A percentile compares a stretch with the other conserved stretches of the same genome.
Evolutionary conservation across 2,888 invertebrate species (phyloP).

Genomic region (Trypoxylon attenuatum): DNA sequence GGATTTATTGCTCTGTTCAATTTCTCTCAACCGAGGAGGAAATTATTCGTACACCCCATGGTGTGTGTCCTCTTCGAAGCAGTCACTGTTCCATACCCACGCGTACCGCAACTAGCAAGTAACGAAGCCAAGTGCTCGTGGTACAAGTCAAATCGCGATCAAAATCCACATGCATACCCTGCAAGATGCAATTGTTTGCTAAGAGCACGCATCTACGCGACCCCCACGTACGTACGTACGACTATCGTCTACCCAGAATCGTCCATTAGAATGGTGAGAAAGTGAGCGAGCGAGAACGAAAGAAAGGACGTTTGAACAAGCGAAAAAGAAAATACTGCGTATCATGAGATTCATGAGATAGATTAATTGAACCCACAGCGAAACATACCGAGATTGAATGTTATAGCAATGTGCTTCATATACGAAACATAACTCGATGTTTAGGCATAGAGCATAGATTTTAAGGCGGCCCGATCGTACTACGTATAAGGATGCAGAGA

Average conservation of each 20-base stretch:
- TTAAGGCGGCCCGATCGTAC: conserved; percentile 30
- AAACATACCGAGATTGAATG: conserved; percentile 39
- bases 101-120: too few relatives aligned
- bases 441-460: conserved; percentile 32
- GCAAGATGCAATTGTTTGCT: neutral
- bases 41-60: too few relatives aligned
- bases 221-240: neutral
- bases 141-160: too few relatives aligned
- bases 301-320: neutral
- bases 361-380: conserved; percentile 8
- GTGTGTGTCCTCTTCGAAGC: too few relatives aligned
- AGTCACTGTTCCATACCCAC: too few relatives aligned
- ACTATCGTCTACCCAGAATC: neutral
- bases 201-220: neutral
- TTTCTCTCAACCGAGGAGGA: too few relatives aligned
- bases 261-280: neutral
- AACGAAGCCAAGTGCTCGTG: too few relatives aligned
- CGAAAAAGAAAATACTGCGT: too few relatives aligned
- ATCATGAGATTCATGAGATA: neutral
- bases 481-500: neutral
- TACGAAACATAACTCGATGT: conserved; percentile 52
- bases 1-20: neutral
- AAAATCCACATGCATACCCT: too few relatives aligned
- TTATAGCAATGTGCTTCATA: conserved; percentile 47
- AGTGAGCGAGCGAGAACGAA: neutral